These are phyloP conservation scores for Prosapia bicincta DNA, from an alignment of 2,888 invertebrate species.

Conservation along the genomic window DNA sequence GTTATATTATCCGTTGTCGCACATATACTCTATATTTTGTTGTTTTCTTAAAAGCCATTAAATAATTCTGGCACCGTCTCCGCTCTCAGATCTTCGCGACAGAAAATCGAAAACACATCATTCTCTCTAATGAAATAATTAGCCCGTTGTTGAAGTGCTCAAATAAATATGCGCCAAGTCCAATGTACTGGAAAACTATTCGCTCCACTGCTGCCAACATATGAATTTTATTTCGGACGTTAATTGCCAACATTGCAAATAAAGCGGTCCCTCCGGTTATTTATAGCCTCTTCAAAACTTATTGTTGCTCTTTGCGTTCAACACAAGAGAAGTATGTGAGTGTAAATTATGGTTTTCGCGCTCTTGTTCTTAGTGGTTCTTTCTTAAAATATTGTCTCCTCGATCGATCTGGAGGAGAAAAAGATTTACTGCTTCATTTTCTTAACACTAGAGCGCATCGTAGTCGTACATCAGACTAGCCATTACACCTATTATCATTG, in stretches of 20 bases:
- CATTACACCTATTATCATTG: too few relatives aligned
- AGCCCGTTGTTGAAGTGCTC: neutral
- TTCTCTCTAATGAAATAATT: neutral
- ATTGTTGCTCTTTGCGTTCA: neutral
- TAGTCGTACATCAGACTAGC: too few relatives aligned
- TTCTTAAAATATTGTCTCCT: too few relatives aligned
- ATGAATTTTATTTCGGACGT: conserved; percentile 21
- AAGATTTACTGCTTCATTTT: too few relatives aligned
- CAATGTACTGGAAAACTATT: conserved; percentile 2
- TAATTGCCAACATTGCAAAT: conserved; percentile 24
- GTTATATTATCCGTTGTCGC: too few relatives aligned
- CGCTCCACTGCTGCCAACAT: conserved; percentile 18
- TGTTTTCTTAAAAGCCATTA: neutral
- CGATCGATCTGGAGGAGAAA: too few relatives aligned
- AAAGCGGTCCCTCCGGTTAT: conserved; percentile 5
- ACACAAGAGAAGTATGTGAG: too few relatives aligned
- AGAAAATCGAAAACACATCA: neutral
- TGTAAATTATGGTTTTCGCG: too few relatives aligned
- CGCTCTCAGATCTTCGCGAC: neutral
- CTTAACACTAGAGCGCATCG: too few relatives aligned
- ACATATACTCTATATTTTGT: neutral
- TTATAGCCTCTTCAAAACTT: neutral
- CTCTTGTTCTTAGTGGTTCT: too few relatives aligned
- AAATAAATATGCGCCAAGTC: neutral
- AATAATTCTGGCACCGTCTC: neutral